phyloP scores from a whole-genome alignment of 2,888 invertebrate species.

The Nebria brevicollis region DNA sequence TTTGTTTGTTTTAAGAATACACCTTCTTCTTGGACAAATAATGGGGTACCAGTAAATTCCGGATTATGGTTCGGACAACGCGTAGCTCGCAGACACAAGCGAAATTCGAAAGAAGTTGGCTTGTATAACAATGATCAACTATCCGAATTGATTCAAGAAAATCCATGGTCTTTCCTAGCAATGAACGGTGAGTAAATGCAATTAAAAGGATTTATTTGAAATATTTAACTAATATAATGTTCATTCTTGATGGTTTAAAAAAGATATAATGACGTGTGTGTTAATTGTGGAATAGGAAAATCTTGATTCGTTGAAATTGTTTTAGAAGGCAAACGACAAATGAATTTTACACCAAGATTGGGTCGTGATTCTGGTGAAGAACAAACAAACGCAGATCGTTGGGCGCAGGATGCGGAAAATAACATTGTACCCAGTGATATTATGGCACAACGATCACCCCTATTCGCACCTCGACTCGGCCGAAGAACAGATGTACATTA shows the following conservation, averaged over 20 bases:
- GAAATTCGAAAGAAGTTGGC: slow-evolving; percentile 55
- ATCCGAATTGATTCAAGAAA: slow-evolving; percentile 60
- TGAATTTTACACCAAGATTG: slow-evolving; percentile 64
- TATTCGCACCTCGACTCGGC: slow-evolving; percentile 64
- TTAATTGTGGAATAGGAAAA: no score
- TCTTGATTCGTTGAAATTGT: neutral
- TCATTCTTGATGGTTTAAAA: neutral
- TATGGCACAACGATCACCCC: slow-evolving; percentile 61
- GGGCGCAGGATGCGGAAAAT: slow-evolving; percentile 54
- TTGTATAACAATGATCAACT: slow-evolving; percentile 56
- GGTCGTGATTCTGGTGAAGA: slow-evolving; percentile 63
- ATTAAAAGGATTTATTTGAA: no score
- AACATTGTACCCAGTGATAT: slow-evolving; percentile 52
- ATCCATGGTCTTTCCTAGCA: slow-evolving; percentile 61
- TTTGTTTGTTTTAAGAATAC: neutral
- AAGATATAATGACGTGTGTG: neutral
- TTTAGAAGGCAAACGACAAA: slow-evolving; percentile 55
- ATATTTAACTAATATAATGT: neutral
- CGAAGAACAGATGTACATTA: slow-evolving; percentile 56
- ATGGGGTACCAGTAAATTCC: slow-evolving; percentile 1
- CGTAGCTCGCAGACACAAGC: slow-evolving; percentile 64
- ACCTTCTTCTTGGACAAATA: neutral
- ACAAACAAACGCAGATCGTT: slow-evolving; percentile 52
- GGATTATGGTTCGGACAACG: slow-evolving; percentile 24
- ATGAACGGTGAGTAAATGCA: slow-evolving; percentile 58